A percentile compares a stretch with the other conserved stretches of the same genome.
Evolutionary conservation across 2,888 invertebrate species (phyloP).

Genomic region (Eristalis intricaria): DNA sequence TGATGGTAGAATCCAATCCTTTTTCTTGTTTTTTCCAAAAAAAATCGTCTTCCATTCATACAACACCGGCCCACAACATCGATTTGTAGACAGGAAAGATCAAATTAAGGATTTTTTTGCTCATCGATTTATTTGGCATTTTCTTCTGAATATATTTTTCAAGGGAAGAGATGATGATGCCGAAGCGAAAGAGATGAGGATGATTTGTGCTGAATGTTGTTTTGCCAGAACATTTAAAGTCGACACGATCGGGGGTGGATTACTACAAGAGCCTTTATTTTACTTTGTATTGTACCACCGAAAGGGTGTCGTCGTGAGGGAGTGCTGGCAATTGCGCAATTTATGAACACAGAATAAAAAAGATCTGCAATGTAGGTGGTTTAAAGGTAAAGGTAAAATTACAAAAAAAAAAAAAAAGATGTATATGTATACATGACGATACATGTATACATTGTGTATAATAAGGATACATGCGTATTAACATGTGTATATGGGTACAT

Average conservation of each 20-base stretch:
- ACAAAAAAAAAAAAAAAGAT: too few species aligned
- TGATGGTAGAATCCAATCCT: constrained; percentile 60
- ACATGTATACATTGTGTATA: too few species aligned
- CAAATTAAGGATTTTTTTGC: constrained; percentile 17
- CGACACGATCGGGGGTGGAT: constrained; percentile 58
- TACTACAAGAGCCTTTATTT: not conserved
- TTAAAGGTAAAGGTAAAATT: too few species aligned
- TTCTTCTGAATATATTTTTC: constrained; percentile 51
- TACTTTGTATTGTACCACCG: not conserved
- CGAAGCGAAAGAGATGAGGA: constrained; percentile 32
- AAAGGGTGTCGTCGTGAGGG: not conserved
- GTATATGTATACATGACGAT: too few species aligned
- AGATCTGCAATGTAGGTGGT: not conserved
- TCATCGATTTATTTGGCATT: constrained; percentile 44
- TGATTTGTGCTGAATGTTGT: constrained; percentile 58
- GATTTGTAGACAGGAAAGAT: constrained; percentile 36
- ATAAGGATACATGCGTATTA: too few species aligned
- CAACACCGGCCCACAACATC: constrained; percentile 52
- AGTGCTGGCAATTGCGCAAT: constrained; percentile 7
- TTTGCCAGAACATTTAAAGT: constrained; percentile 49
- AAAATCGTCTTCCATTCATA: constrained; percentile 41
- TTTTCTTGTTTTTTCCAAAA: constrained; percentile 46
- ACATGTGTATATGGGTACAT: too few species aligned
- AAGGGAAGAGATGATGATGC: constrained; percentile 31
- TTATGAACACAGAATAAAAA: not conserved